phyloP scores from a whole-genome alignment of 1,140 invertebrate species.

The Camponotus pennsylvanicus region DNA sequence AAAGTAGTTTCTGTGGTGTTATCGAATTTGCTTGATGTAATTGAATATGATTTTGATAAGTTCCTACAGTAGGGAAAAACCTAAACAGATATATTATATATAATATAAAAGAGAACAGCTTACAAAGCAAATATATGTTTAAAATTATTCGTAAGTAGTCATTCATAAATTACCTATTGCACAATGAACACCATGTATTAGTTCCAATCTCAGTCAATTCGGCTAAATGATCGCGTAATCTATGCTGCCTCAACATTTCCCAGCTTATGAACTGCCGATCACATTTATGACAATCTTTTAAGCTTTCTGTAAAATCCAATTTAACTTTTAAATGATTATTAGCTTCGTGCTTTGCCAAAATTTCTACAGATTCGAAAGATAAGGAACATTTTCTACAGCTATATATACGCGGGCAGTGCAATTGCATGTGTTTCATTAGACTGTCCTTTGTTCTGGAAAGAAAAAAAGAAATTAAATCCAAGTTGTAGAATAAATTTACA shows the following conservation, averaged over 20 bases:
- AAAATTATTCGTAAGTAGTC: background rate
- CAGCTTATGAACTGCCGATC: slow-evolving; percentile 81
- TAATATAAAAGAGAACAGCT: background rate
- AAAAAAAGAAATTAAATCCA: slow-evolving; percentile 28
- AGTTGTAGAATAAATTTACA: slow-evolving; percentile 12
- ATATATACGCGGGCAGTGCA: slow-evolving; percentile 77
- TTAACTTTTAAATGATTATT: slow-evolving; percentile 78
- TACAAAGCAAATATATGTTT: background rate
- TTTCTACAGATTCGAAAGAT: slow-evolving; percentile 77
- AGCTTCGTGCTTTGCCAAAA: slow-evolving; percentile 79
- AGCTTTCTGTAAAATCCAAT: slow-evolving; percentile 75
- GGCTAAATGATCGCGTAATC: slow-evolving; percentile 77
- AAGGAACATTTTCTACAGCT: slow-evolving; percentile 78
- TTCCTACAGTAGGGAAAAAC: slow-evolving; percentile 78
- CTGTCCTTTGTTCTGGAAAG: slow-evolving; percentile 75
- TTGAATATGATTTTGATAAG: slow-evolving; percentile 76
- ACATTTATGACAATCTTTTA: slow-evolving; percentile 79
- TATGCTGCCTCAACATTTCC: slow-evolving; percentile 81
- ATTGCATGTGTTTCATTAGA: slow-evolving; percentile 79
- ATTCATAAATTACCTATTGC: slow-evolving; percentile 75
- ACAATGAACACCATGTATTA: slow-evolving; percentile 78
- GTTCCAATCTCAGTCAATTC: slow-evolving; percentile 71
- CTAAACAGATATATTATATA: slow-evolving; percentile 60
- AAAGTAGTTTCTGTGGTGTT: background rate
- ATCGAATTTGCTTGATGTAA: slow-evolving; percentile 71